These are phyloP conservation scores for Carposina sasakii DNA, from an alignment of 1,140 invertebrate genomes.

Conservation along the genomic window DNA sequence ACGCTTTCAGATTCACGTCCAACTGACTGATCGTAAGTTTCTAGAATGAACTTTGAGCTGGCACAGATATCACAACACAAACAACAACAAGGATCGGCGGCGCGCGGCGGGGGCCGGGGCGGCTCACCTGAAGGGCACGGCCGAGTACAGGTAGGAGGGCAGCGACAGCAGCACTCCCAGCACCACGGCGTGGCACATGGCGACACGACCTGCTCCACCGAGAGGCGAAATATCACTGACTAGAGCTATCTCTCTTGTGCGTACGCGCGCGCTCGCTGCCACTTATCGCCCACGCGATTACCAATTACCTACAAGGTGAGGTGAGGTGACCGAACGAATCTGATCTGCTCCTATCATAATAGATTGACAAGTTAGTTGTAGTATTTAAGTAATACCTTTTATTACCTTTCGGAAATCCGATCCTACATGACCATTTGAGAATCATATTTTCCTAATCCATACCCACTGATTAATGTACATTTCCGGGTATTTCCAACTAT, in stretches of 20 bases:
- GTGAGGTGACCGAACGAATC: neutral
- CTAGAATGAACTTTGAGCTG: neutral
- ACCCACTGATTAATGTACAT: too few relatives aligned
- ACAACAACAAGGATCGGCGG: conserved; percentile 2
- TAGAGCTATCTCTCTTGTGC: too few relatives aligned
- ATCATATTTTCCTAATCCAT: too few relatives aligned
- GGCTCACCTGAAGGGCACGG: conserved; percentile 62
- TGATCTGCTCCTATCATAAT: neutral
- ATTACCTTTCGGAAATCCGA: too few relatives aligned
- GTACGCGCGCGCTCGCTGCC: conserved; percentile 5
- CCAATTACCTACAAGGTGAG: neutral
- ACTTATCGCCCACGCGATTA: conserved; percentile 15
- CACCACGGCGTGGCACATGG: conserved; percentile 61
- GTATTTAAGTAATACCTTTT: too few relatives aligned
- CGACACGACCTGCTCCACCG: conserved; percentile 30
- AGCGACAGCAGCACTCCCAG: conserved; percentile 61
- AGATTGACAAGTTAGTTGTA: too few relatives aligned
- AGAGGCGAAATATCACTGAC: too few relatives aligned
- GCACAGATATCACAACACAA: neutral
- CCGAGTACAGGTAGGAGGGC: conserved; percentile 59
- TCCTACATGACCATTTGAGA: too few relatives aligned
- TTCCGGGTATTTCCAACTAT: too few relatives aligned
- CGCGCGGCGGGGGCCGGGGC: conserved; percentile 6
- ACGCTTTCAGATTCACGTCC: too few relatives aligned
- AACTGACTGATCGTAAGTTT: too few relatives aligned